Evolutionary conservation across 2,113 vertebrate genomes (phyloP).

Genomic region (Ammodytes marinus): DNA sequence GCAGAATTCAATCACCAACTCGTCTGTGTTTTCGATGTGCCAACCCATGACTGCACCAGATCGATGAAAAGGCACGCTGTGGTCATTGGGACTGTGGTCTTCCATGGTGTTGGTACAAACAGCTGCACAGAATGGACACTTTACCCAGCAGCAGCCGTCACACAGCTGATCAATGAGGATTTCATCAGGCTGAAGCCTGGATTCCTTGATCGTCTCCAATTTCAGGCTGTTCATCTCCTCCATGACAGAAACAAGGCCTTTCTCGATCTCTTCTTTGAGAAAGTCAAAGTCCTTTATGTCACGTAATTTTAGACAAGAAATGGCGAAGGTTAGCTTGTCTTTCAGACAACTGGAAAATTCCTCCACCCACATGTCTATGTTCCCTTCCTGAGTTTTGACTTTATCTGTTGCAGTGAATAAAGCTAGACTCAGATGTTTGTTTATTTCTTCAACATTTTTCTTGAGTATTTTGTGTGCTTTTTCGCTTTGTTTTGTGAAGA

Average conservation of each 20-base stretch:
- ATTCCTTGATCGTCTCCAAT: not conserved
- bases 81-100: constrained; percentile 42
- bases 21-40: not conserved
- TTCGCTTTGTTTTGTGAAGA: not conserved
- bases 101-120: constrained; percentile 71
- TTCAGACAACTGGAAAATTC: constrained; percentile 36
- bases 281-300: constrained; percentile 49
- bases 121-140: constrained; percentile 75
- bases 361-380: constrained; percentile 40
- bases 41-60: constrained; percentile 29
- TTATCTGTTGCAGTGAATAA: constrained; percentile 36
- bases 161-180: constrained; percentile 70
- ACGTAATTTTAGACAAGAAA: not conserved
- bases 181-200: constrained; percentile 17
- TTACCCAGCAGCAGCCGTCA: constrained; percentile 76
- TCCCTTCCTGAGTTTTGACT: not conserved
- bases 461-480: constrained; percentile 20
- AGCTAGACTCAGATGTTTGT: constrained; percentile 37
- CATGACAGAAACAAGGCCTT: accelerated
- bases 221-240: accelerated
- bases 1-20: constrained; percentile 34
- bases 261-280: constrained; percentile 54
- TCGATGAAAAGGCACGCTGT: constrained; percentile 69
- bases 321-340: not conserved
- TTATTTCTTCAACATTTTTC: constrained; percentile 25